phyloP scores from a whole-genome alignment of 2,797 vertebrate genomes.

The Sebastes trivittatus region DNA sequence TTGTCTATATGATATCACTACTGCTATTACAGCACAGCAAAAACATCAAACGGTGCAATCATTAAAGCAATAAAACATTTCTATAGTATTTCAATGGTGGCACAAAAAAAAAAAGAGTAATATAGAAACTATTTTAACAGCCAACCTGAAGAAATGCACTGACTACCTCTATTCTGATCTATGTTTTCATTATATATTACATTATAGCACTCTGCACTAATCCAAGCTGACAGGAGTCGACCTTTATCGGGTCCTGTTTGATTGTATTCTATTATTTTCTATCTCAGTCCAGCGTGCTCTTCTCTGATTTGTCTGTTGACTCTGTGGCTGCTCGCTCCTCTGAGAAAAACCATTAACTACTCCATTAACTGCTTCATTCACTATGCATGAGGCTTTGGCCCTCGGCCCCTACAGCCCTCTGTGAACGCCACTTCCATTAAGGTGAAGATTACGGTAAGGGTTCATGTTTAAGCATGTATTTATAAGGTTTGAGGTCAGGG shows the following conservation, averaged over 20 bases:
- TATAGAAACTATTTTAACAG: not conserved
- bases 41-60: not conserved
- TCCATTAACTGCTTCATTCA: conserved; percentile 41
- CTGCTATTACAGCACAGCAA: rapidly evolving
- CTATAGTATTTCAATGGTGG: not conserved
- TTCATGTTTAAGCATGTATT: not conserved
- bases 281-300: not conserved
- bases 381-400: conserved; percentile 20
- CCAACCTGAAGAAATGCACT: not conserved
- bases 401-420: not conserved
- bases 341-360: conserved; percentile 33
- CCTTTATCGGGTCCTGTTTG: not conserved
- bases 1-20: not conserved
- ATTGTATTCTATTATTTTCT: not conserved
- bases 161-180: not conserved
- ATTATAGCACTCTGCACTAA: not conserved
- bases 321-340: conserved; percentile 3
- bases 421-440: not conserved
- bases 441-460: not conserved
- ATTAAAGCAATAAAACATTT: not conserved
- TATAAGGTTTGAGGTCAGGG: not conserved
- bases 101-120: not conserved
- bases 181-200: not conserved
- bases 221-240: not conserved
- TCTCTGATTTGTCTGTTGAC: not conserved